Evolutionary conservation across 1,140 invertebrate species (phyloP).

Genomic region (Procambarus virginalis): DNA sequence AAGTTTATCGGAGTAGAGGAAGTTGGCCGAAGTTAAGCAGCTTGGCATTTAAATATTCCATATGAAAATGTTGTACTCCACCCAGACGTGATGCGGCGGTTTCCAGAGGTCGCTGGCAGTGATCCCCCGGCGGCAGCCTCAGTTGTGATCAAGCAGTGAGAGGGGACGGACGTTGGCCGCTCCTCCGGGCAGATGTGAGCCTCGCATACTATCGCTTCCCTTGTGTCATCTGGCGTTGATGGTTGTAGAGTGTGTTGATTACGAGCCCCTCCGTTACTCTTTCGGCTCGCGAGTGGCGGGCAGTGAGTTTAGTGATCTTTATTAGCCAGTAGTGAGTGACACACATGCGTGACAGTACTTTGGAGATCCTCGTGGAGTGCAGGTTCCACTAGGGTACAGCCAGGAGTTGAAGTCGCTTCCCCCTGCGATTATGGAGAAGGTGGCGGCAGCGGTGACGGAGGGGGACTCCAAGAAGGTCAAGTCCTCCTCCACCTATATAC

Average conservation of each 20-base stretch:
- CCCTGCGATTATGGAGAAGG: slow-evolving; percentile 24
- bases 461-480: slow-evolving; percentile 25
- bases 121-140: slow-evolving; percentile 15
- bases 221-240: slow-evolving; percentile 12
- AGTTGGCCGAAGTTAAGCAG: not conserved
- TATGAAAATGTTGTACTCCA: not conserved
- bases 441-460: slow-evolving; percentile 8
- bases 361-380: slow-evolving; percentile 31
- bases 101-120: slow-evolving; percentile 33
- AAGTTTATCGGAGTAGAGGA: not conserved
- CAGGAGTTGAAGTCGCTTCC: slow-evolving; percentile 44
- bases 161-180: slow-evolving; percentile 20
- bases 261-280: slow-evolving; percentile 39
- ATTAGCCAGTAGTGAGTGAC: slow-evolving; percentile 15
- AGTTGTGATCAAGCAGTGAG: slow-evolving; percentile 51
- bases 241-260: slow-evolving; percentile 20
- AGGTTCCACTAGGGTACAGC: slow-evolving; percentile 35
- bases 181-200: slow-evolving; percentile 42
- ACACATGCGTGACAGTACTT: slow-evolving; percentile 39
- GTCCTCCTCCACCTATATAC: not conserved
- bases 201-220: slow-evolving; percentile 10
- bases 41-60: not conserved
- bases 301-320: slow-evolving; percentile 37
- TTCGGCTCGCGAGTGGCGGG: slow-evolving; percentile 5
- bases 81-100: slow-evolving; percentile 20